Percentiles rank a stretch among this genome's conserved stretches.
Evolutionary conservation across 2,113 vertebrate species (phyloP).

Genomic region (Hypanus sabinus): DNA sequence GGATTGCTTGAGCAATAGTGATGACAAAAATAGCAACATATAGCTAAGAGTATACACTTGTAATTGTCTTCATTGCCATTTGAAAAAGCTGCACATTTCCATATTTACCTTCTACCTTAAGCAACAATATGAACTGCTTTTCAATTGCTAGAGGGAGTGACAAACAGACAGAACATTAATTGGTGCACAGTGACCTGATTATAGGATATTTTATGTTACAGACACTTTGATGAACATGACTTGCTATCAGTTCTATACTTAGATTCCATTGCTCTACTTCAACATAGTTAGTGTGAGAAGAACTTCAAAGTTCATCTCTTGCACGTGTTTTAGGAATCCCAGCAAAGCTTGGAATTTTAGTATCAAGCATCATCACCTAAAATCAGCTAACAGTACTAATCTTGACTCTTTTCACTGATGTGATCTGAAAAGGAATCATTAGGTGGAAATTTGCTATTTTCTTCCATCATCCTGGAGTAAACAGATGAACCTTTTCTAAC

Average conservation of each 20-base stretch:
- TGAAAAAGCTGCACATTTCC: background rate
- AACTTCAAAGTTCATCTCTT: background rate
- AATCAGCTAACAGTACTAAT: no score
- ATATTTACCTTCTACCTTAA: background rate
- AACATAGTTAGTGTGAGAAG: background rate
- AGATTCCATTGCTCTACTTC: background rate
- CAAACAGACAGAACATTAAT: slow-evolving; percentile 10
- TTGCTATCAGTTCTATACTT: background rate
- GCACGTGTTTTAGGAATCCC: background rate
- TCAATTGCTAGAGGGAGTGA: background rate
- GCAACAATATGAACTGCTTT: no score
- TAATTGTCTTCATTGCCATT: background rate
- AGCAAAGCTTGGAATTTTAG: background rate
- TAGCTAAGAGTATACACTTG: background rate
- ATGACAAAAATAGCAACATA: background rate
- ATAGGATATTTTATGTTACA: background rate
- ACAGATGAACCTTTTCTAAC: slow-evolving; percentile 38
- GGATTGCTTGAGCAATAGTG: slow-evolving; percentile 24
- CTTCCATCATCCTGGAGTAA: slow-evolving; percentile 40
- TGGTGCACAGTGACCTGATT: background rate
- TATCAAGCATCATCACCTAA: no score
- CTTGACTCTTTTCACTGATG: background rate
- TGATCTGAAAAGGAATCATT: background rate
- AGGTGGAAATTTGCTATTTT: slow-evolving; percentile 35
- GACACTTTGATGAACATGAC: slow-evolving; percentile 16